Base-by-base conservation (phyloP, 1,140 invertebrate species). In the Drosophila jambulina region DNA sequence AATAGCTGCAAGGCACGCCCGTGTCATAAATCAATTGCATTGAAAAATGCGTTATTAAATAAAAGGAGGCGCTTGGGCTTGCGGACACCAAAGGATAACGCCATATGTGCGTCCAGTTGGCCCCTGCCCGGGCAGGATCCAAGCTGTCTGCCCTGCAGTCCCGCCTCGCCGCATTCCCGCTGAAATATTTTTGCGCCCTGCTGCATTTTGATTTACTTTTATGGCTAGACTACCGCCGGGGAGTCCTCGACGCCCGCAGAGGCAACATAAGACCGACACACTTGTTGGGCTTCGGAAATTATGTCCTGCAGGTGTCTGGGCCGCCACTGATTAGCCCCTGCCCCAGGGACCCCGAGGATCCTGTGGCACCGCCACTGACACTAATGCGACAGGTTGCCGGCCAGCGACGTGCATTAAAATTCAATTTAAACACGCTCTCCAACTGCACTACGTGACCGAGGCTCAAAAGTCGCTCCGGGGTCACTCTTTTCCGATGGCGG, bases 1-100 rank as follows among this genome's bases (percentile, higher is more conserved):
- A 79, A 87, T 63, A 69, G 74, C 68, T 78, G 82, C 45, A 40
- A 53, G 59, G 63, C 85, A 88, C 85, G 84, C 62, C 43, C 61
- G 34, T 12, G 70, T 58, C 81, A 90, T 88, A 88, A 90, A 88
- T 88, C 85, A 88, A 81, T 74, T 88, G 81, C 68, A 68, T 76
- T 85, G 85, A 85, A 90, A 88, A 88, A 90, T 88, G 81, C 85
- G 78, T 85, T 88, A 90, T 88, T 90, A 90, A 88, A 88, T 88
- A 81, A 90, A 78, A 72, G 32, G 36, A 21, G 53, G 27, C 42
- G 21, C 27, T 32, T 10, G 64, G 48, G 42, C 49, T 63, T 63
- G n/a, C 59, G 60, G 21, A 38, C 61, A 19, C 36, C 48, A 4
- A 21, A 46, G 65, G 36, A 56, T 63, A 45, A 34, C 40, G 49